Evolutionary conservation across 2,888 invertebrate genomes (phyloP).

Genomic region (Lithosia quadra): DNA sequence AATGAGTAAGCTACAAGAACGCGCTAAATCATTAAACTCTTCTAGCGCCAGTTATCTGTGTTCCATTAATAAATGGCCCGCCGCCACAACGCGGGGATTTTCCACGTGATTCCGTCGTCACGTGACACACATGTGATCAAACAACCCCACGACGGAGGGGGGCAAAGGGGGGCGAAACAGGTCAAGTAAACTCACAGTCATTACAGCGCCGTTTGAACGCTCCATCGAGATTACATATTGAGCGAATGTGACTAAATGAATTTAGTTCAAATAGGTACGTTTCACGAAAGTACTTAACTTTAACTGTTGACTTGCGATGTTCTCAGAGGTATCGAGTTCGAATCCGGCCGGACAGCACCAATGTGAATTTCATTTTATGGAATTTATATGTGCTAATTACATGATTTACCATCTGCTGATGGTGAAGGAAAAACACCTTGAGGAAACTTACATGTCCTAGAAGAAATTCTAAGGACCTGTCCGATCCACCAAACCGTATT

Average conservation of each 20-base stretch:
- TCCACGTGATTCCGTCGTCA: conserved; percentile 29
- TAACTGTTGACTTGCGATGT: no score
- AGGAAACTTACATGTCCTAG: no score
- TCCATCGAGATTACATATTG: not conserved
- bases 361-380: no score
- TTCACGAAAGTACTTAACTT: conserved; percentile 15
- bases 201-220: conserved; percentile 2
- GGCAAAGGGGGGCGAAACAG: no score
- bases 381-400: no score
- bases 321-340: no score
- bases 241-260: not conserved
- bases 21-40: conserved; percentile 6
- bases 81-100: conserved; percentile 17
- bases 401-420: no score
- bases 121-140: conserved; percentile 31
- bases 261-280: not conserved
- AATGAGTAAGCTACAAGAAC: not conserved
- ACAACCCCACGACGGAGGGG: not conserved
- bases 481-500: no score
- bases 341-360: no score
- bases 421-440: no score
- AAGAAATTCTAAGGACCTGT: no score
- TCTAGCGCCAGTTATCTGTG: conserved; percentile 3
- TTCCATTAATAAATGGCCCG: conserved; percentile 10
- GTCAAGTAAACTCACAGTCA: not conserved